A percentile compares a stretch with the other conserved stretches of the same genome.
phyloP scores from a whole-genome alignment of 2,888 invertebrate genomes.

The Oligia strigilis region DNA sequence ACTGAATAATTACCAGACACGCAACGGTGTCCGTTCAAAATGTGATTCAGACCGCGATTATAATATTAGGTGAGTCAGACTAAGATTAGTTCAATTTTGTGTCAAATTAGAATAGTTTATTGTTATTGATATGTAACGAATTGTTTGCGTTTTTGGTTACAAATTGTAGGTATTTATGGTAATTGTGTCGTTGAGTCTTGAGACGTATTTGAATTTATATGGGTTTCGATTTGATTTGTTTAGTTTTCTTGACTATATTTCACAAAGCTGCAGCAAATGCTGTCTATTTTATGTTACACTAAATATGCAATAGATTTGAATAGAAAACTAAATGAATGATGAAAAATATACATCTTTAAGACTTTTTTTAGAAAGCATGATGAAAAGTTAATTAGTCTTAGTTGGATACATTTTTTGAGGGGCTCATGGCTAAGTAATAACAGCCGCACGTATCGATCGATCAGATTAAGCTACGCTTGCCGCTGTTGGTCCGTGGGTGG shows the following conservation, averaged over 20 bases:
- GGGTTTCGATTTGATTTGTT: slow-evolving; percentile 4
- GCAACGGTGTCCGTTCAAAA: slow-evolving; percentile 78
- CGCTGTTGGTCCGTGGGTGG: too few relatives aligned
- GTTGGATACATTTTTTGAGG: background rate
- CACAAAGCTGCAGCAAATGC: background rate
- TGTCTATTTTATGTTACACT: background rate
- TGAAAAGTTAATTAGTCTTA: background rate
- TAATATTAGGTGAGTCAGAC: slow-evolving; percentile 69
- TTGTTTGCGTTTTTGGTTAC: slow-evolving; percentile 48
- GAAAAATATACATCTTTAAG: background rate
- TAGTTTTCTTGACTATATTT: slow-evolving; percentile 11
- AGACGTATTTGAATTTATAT: slow-evolving; percentile 46
- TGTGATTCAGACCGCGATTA: slow-evolving; percentile 69
- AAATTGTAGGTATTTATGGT: slow-evolving; percentile 44
- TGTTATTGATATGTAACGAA: slow-evolving; percentile 58
- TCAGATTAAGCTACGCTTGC: too few relatives aligned
- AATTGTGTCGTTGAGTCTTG: slow-evolving; percentile 17
- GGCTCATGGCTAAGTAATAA: too few relatives aligned
- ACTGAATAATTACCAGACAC: slow-evolving; percentile 79
- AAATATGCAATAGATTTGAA: too few relatives aligned
- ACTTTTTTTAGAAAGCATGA: background rate
- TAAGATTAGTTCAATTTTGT: slow-evolving; percentile 64
- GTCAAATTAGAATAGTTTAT: slow-evolving; percentile 67
- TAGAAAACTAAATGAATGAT: too few relatives aligned
- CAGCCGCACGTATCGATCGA: too few relatives aligned